Evolutionary conservation across 1,140 invertebrate genomes (phyloP), one percentile per base, ranked within the genome.

Genomic region (Heliconius hewitsoni): DNA sequence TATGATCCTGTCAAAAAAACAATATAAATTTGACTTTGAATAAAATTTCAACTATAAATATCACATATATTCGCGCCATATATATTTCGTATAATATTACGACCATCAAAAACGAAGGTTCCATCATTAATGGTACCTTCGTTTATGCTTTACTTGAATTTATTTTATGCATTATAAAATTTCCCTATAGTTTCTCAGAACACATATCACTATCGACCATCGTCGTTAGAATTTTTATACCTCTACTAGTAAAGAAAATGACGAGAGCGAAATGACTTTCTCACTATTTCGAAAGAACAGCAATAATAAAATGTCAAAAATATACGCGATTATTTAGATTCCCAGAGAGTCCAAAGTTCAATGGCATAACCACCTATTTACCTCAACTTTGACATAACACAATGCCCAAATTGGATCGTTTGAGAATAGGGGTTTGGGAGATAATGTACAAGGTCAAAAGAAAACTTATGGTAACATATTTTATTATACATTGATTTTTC

Each of bases 371-470:
- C 52, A 73, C 76, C 73, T 78, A 75, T 75, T 81, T 81, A n/a
- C 39, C 18, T 19, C 57, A 76, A 34, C 66, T 23, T 76, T 57
- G 57, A 70, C 42, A 37, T 79, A 79, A 70, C 27, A 75, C 42
- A 77, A 74, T 81, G 75, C 74, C 72, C 76, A 50, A 81, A 72
- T 77, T 66, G 46, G 75, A 83, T 70, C 50, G 80, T 9, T 52
- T 76, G 39, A 39, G 30, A 11, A 77, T 77, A 55, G 27, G 82
- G 73, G 77, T 85, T 57, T 73, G 76, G 74, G 76, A 74, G 66
- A 76, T 76, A 73, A 70, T 76, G 46, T 72, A 78, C 84, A 85
- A 85, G 84, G 84, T 85, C 82, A 80, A 73, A 74, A 57, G 55
- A 74, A 23, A 60, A 74, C 23, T 18, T 18, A 78, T 57, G 19